Base-by-base conservation (phyloP, 1,140 invertebrate genomes). In the Lamellibrachia luymesi region DNA sequence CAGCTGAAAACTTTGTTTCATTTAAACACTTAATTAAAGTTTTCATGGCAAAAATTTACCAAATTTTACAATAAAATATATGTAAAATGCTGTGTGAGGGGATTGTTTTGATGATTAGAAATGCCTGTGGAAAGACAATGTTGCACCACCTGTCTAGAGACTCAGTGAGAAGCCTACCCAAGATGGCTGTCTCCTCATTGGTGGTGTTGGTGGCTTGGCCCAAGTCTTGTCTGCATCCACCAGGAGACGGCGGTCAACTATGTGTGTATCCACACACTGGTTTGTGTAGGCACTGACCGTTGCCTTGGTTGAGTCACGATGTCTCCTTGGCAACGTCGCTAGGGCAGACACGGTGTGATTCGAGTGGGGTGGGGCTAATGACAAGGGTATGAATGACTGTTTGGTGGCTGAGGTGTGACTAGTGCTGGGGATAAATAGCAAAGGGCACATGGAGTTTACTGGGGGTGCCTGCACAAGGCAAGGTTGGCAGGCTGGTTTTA, bases 191-290 rank as follows among this genome's bases (percentile, higher is more conserved):
- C 97, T 95, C 95, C 99, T 98, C 90, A 99, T 95, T 0, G 98
- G 98, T 49, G 98, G 98, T 0, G 98, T 99, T 0, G 98, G 98
- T 1, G 98, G 98, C 94, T 98, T 97, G 92, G 92, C 10, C 7
- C 50, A 13, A 22, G 51, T 64, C 52, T 52, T 50, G 27, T 52
- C 52, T 10, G 50, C 17, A 13, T 92, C 50, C 2, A 52, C 5
- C 8, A 64, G 51, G 64, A 80, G 64, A 22, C 64, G 64, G 25
- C 64, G 64, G 64, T 80, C 64, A 10, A 80, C 64, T 80, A 80
- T 80, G 64, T 80, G 64, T 17, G 64, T 80, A 2, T 80, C 64
- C 64, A 22, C 13, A 17, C 64, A 10, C 51, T 93, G 52, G 51
- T 93, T 13, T 80, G 89, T n/a, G 93, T 93, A 52, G 91, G 90